Conservation (phyloP, 2,113 vertebrate genomes). For the Himantopus leucocephalus region DNA sequence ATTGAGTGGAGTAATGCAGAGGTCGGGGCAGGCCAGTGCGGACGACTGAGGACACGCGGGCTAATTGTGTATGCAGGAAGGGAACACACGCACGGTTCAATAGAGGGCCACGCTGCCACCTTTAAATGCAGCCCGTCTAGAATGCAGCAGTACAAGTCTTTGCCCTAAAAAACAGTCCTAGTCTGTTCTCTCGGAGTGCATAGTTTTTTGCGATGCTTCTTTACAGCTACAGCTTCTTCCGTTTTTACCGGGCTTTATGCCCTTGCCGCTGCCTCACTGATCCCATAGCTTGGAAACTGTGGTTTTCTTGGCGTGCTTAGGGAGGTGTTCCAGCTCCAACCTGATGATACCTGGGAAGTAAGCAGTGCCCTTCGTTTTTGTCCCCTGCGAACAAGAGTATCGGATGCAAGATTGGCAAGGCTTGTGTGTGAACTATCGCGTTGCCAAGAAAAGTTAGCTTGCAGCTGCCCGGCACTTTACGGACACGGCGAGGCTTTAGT, state of each 20-base stretch:
- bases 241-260: not conserved
- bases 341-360: not conserved
- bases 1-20: not conserved
- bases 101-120: not conserved
- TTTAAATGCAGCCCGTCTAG: not conserved
- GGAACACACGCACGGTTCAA: fast-evolving
- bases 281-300: not conserved
- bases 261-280: not conserved
- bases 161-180: not conserved
- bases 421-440: not conserved
- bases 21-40: not conserved
- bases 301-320: not conserved
- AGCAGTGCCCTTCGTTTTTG: not conserved
- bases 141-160: not conserved
- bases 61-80: not conserved
- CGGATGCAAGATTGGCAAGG: not conserved
- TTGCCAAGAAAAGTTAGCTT: not conserved
- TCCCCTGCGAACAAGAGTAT: not conserved
- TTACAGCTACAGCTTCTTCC: not conserved
- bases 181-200: not conserved
- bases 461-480: not conserved
- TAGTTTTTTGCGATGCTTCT: not conserved
- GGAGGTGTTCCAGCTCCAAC: not conserved
- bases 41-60: not conserved
- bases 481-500: not conserved